Evolutionary conservation across 2,113 vertebrate genomes (phyloP).

Genomic region (Prolemur simus): DNA sequence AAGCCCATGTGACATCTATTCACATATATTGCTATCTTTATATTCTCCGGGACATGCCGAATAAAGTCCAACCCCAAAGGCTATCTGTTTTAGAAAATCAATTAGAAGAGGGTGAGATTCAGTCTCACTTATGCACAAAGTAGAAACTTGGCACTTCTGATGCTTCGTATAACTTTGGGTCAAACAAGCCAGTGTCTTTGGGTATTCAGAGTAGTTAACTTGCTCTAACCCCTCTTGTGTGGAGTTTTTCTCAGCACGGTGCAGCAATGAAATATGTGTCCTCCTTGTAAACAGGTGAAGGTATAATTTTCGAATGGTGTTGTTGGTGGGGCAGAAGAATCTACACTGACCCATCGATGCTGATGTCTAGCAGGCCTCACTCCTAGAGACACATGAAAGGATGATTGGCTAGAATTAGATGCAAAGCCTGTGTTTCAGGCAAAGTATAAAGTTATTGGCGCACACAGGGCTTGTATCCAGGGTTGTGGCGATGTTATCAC

Average conservation of each 20-base stretch:
- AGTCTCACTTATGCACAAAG: neutral
- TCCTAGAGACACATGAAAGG: neutral
- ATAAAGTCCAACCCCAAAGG: neutral
- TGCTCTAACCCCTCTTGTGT: neutral
- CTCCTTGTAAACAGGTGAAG: neutral
- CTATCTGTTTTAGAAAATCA: neutral
- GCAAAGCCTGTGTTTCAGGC: neutral
- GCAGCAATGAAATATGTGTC: neutral
- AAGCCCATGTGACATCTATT: neutral
- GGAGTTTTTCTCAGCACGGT: neutral
- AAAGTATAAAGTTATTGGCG: neutral
- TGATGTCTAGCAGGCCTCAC: neutral
- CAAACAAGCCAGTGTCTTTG: neutral
- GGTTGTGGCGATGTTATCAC: neutral
- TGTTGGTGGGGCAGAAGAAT: neutral
- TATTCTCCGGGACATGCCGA: constrained; percentile 20
- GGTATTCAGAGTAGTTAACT: neutral
- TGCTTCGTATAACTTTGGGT: neutral
- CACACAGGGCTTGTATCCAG: neutral
- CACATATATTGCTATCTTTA: constrained; percentile 9
- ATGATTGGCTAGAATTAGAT: neutral
- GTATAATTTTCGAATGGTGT: neutral
- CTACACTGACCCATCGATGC: neutral
- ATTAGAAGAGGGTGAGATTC: neutral
- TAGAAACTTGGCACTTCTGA: neutral